phyloP scores from a whole-genome alignment of 2,797 vertebrate species.

The Ceyx erithaca region DNA sequence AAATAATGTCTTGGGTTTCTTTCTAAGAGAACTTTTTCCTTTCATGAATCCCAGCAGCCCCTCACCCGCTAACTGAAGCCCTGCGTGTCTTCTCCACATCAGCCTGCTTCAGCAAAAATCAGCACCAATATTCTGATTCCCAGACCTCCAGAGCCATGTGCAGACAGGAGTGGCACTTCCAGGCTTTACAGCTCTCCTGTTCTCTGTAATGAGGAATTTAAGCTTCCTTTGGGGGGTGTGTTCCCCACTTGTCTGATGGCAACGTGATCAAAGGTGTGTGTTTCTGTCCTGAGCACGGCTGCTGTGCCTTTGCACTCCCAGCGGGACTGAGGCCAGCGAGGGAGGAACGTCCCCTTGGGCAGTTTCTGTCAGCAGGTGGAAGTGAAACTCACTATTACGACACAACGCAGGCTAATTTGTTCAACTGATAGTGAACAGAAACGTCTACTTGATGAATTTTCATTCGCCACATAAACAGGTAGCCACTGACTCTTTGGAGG shows the following conservation, averaged over 20 bases:
- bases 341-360: not conserved
- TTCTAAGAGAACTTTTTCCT: too few relatives aligned
- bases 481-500: accelerated
- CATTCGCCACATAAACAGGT: not conserved
- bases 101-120: not conserved
- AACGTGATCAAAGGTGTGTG: too few relatives aligned
- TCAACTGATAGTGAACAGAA: not conserved
- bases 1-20: not conserved
- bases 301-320: accelerated
- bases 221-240: not conserved
- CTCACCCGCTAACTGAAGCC: not conserved
- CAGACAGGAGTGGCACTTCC: not conserved
- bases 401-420: not conserved
- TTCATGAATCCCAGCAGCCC: not conserved
- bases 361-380: not conserved
- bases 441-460: not conserved
- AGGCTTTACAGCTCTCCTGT: not conserved
- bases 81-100: not conserved
- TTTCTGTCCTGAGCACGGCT: accelerated
- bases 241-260: not conserved
- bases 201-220: not conserved
- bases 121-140: not conserved
- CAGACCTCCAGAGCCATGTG: accelerated
- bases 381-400: not conserved
- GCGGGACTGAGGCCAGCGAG: accelerated